A percentile compares a stretch with the other conserved stretches of the same genome.
Conservation (phyloP, 2,797 vertebrate species). For the Sebastes vulpes region DNA sequence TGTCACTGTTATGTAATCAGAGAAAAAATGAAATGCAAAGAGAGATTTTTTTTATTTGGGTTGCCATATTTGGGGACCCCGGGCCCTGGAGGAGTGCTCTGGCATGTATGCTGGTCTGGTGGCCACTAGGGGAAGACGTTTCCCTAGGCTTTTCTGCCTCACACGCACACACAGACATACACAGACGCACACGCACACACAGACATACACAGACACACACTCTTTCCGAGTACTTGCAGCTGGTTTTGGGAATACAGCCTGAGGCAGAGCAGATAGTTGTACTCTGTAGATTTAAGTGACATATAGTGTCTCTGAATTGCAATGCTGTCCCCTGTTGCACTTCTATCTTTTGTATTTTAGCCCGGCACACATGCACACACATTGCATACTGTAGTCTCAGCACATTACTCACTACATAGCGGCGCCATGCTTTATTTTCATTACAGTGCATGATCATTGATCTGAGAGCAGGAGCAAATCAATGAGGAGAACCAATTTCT, state of each 20-base stretch:
- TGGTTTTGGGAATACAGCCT: constrained; percentile 18
- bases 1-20: too few species aligned
- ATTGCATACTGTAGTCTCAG: not conserved
- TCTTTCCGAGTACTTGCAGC: not conserved
- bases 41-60: not conserved
- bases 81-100: not conserved
- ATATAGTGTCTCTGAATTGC: not conserved
- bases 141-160: constrained; percentile 41
- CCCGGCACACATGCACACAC: not conserved
- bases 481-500: constrained; percentile 48
- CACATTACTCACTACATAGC: not conserved
- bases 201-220: not conserved
- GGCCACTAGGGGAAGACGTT: constrained; percentile 80
- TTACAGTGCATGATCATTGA: constrained; percentile 50
- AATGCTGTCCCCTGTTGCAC: not conserved
- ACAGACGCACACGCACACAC: not conserved
- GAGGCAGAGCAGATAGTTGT: constrained; percentile 18
- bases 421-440: constrained; percentile 34
- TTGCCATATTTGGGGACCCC: not conserved
- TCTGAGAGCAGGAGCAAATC: constrained; percentile 46
- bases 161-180: not conserved
- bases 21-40: not conserved
- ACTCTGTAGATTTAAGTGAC: not conserved
- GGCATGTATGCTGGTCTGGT: constrained; percentile 28
- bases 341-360: not conserved